phyloP scores from a whole-genome alignment of 2,888 invertebrate genomes.

The Linnaemya vulpina region DNA sequence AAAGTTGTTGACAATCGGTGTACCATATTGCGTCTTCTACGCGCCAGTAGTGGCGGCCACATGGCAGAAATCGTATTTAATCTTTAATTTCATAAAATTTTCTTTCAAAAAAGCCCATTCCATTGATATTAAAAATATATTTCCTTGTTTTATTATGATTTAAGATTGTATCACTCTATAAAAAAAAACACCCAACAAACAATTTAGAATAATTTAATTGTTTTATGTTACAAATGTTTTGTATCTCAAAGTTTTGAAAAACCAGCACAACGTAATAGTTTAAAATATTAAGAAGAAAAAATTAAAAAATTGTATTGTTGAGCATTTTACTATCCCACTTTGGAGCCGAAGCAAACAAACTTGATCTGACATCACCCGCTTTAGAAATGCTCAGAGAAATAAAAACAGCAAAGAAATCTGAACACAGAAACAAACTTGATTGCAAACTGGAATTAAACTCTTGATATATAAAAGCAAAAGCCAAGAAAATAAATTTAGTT shows the following conservation, averaged over 20 bases:
- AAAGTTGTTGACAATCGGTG: too few species aligned
- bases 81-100: too few species aligned
- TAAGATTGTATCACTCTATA: too few species aligned
- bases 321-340: background rate
- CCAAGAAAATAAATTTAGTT: slow-evolving; percentile 30
- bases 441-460: slow-evolving; percentile 22
- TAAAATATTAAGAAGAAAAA: too few species aligned
- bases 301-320: background rate
- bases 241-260: background rate
- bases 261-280: background rate
- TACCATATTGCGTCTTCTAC: too few species aligned
- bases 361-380: slow-evolving; percentile 21
- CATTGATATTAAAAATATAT: too few species aligned
- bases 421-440: slow-evolving; percentile 19
- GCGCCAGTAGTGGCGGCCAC: too few species aligned
- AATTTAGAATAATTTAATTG: too few species aligned
- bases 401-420: background rate
- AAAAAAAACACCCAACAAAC: too few species aligned
- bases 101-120: too few species aligned
- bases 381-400: slow-evolving; percentile 6
- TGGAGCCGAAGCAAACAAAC: background rate
- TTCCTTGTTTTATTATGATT: too few species aligned
- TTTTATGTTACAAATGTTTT: background rate
- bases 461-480: slow-evolving; percentile 31
- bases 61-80: too few species aligned